These are phyloP conservation scores for Ispidina picta DNA, from an alignment of 2,797 vertebrate genomes.

Conservation along the genomic window DNA sequence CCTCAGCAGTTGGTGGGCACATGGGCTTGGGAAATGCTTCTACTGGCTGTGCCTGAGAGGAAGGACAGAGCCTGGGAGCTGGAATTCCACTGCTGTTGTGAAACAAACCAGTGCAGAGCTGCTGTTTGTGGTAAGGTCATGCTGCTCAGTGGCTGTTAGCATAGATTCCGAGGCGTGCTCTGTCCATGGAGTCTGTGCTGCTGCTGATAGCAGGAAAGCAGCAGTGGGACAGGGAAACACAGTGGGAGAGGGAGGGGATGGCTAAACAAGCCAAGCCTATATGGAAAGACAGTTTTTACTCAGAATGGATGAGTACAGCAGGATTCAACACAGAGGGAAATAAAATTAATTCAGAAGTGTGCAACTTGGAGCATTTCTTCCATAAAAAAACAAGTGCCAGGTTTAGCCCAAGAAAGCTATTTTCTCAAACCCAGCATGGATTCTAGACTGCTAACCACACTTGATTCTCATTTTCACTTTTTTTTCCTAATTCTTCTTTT, in stretches of 20 bases:
- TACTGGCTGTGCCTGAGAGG: not conserved
- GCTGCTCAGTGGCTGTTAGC: not conserved
- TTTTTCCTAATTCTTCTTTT: not conserved
- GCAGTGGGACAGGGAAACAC: not conserved
- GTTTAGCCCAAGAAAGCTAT: not conserved
- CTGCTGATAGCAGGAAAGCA: constrained; percentile 7
- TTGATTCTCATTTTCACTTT: not conserved
- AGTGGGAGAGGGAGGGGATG: not conserved
- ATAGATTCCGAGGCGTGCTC: not conserved
- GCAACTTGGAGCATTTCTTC: not conserved
- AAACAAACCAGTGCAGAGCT: constrained; percentile 3
- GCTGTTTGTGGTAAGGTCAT: not conserved
- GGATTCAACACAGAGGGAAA: not conserved
- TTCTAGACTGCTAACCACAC: not conserved
- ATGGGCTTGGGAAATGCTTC: not conserved
- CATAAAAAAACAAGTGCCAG: not conserved
- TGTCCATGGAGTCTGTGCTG: not conserved
- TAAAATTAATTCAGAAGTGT: not conserved
- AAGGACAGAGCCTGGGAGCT: rapidly evolving
- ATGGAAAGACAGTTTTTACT: not conserved
- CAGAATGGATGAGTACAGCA: not conserved
- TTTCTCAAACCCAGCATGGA: not conserved
- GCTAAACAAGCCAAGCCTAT: not conserved
- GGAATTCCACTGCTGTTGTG: not conserved
- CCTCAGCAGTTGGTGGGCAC: not conserved